Evolutionary conservation across 2,113 vertebrate species (phyloP).

Genomic region (Archilochus colubris): DNA sequence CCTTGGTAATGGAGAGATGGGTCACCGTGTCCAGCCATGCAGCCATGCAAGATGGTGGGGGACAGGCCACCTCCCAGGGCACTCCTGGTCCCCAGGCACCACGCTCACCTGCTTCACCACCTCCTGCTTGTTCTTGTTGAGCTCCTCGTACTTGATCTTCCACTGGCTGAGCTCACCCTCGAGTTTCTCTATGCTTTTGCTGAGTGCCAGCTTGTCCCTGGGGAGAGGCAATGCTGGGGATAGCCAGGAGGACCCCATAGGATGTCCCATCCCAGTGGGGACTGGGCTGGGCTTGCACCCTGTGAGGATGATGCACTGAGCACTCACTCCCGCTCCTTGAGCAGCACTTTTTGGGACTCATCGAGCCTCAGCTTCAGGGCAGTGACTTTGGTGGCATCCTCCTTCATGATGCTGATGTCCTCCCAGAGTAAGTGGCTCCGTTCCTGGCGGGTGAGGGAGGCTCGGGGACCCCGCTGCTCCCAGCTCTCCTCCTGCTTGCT

Average conservation of each 20-base stretch:
- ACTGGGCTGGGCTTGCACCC: background rate
- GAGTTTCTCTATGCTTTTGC: slow-evolving; percentile 93
- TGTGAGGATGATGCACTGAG: fast-evolving
- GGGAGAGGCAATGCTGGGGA: background rate
- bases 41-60: fast-evolving
- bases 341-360: slow-evolving; percentile 93
- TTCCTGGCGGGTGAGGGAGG: slow-evolving; percentile 83
- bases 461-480: slow-evolving; percentile 79
- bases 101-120: slow-evolving; percentile 90
- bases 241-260: background rate
- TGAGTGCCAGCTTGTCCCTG: slow-evolving; percentile 92
- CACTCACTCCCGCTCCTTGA: slow-evolving; percentile 90
- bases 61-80: background rate
- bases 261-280: fast-evolving
- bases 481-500: slow-evolving; percentile 84
- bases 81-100: background rate
- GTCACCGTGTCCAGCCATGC: background rate
- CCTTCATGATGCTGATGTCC: slow-evolving; percentile 80
- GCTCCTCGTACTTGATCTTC: slow-evolving; percentile 96
- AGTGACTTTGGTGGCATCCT: slow-evolving; percentile 88
- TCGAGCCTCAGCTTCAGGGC: slow-evolving; percentile 94
- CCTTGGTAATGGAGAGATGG: background rate
- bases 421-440: slow-evolving; percentile 90
- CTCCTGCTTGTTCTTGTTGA: slow-evolving; percentile 95
- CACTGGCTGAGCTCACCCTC: slow-evolving; percentile 92